These are phyloP conservation scores for Saccopteryx bilineata DNA, from an alignment of 2,113 vertebrate species.

Conservation along the genomic window DNA sequence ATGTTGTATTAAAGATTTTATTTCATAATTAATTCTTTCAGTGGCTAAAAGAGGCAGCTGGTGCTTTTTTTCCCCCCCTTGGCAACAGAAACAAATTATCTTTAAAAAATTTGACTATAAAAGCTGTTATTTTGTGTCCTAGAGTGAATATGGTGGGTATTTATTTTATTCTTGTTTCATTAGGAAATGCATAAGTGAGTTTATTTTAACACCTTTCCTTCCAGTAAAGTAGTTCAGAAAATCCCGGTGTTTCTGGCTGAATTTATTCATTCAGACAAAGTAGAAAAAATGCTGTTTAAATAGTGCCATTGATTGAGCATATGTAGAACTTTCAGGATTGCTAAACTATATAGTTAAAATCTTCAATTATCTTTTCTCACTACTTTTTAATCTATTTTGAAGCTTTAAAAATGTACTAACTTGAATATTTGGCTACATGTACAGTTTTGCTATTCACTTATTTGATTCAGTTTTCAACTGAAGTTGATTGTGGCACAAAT, in stretches of 20 bases:
- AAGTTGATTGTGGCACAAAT: neutral
- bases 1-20: neutral
- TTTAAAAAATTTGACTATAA: neutral
- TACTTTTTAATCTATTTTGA: neutral
- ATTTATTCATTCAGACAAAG: neutral
- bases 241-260: neutral
- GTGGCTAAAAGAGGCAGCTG: neutral
- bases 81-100: neutral
- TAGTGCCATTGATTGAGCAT: neutral
- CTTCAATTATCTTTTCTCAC: neutral
- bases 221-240: neutral
- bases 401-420: neutral
- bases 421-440: neutral
- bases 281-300: neutral
- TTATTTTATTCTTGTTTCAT: neutral
- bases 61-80: neutral
- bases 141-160: neutral
- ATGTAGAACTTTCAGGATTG: neutral
- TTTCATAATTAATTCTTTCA: neutral
- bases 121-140: neutral
- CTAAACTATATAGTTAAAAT: neutral
- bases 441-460: neutral
- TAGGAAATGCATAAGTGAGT: neutral
- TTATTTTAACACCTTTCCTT: neutral
- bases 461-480: neutral